Evolutionary conservation across 2,113 vertebrate species (phyloP).

Genomic region (Melanotaenia duboulayi): DNA sequence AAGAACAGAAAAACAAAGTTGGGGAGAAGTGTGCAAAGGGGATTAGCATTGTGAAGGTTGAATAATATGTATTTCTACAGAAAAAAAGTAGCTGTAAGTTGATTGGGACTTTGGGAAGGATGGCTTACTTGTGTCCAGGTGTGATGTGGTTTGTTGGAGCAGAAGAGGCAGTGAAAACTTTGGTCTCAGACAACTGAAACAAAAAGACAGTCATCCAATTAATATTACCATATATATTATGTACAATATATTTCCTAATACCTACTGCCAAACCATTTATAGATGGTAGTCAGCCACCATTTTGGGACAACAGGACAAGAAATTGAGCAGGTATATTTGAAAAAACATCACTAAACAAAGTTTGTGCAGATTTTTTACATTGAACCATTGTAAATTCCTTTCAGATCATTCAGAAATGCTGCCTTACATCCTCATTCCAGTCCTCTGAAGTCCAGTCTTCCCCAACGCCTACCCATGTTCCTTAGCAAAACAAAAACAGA

Average conservation of each 20-base stretch:
- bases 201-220: not conserved
- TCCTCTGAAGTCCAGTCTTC: conserved; percentile 97
- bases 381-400: not conserved
- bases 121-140: conserved; percentile 86
- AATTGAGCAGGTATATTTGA: conserved; percentile 5
- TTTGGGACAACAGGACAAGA: not conserved
- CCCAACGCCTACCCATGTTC: conserved; percentile 89
- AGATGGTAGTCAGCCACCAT: not conserved
- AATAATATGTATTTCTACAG: conserved; percentile 1
- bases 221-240: not conserved
- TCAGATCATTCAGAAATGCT: conserved; percentile 37
- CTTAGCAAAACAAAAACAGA: conserved; percentile 67
- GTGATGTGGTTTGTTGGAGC: conserved; percentile 84
- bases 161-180: conserved; percentile 95
- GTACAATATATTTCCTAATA: not conserved
- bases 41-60: not conserved
- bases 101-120: not conserved
- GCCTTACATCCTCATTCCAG: conserved; percentile 95
- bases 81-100: not conserved
- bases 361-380: not conserved
- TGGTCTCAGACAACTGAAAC: conserved; percentile 94
- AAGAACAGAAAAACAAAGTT: not conserved
- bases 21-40: not conserved
- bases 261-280: no score
- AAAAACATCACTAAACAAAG: not conserved